Conservation (phyloP, 2,113 vertebrate species). For the Lagopus muta region DNA sequence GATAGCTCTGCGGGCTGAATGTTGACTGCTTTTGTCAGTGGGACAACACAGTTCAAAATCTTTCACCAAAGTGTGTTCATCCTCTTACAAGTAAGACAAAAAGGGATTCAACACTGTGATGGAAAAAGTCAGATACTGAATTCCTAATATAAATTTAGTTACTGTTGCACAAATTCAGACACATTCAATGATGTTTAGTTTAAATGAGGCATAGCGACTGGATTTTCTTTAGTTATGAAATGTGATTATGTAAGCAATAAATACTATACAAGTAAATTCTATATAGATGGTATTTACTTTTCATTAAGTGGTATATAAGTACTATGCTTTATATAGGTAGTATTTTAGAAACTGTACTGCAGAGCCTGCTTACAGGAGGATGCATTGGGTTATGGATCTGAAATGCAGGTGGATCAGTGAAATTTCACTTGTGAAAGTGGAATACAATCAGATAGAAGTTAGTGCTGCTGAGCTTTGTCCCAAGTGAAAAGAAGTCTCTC, state of each 20-base stretch:
- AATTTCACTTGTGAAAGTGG: neutral
- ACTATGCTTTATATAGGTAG: neutral
- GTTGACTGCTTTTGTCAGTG: neutral
- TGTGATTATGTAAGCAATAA: neutral
- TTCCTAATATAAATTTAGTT: neutral
- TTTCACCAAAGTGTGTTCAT: neutral
- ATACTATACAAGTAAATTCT: too few relatives aligned
- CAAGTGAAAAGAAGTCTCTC: neutral
- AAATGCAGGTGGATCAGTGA: neutral
- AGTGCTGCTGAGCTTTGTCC: neutral
- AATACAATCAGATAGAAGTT: neutral
- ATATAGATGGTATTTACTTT: too few relatives aligned
- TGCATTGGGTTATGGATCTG: neutral
- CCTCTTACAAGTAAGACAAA: neutral
- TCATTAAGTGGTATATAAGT: too few relatives aligned
- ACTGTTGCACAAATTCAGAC: neutral
- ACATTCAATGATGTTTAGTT: neutral
- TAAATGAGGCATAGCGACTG: neutral
- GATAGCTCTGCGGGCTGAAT: neutral
- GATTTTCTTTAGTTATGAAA: neutral
- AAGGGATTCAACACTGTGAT: neutral
- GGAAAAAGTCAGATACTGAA: neutral
- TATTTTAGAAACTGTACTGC: neutral
- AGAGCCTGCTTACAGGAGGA: neutral
- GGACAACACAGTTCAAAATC: neutral